Evolutionary conservation across 2,888 invertebrate species (phyloP).

Genomic region (Dioctria rufipes): DNA sequence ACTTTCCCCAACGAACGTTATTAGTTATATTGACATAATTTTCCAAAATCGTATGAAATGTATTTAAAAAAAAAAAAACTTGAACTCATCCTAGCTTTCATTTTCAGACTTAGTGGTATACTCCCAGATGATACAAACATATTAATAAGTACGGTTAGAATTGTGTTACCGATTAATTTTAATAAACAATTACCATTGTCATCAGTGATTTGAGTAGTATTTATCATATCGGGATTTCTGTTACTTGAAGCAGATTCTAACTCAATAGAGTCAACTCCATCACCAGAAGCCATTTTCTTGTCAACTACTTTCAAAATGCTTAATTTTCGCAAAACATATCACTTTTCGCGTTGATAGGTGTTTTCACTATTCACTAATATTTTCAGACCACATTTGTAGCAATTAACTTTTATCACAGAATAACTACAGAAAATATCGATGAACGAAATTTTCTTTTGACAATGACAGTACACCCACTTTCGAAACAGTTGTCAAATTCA

Average conservation of each 20-base stretch:
- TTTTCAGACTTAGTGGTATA: too few species aligned
- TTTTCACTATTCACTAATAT: constrained; percentile 26
- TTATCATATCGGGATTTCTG: constrained; percentile 38
- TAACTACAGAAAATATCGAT: constrained; percentile 22
- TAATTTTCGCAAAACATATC: constrained; percentile 29
- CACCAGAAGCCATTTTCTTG: constrained; percentile 83
- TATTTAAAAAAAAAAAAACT: too few species aligned
- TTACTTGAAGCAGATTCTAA: constrained; percentile 74
- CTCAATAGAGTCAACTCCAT: constrained; percentile 83
- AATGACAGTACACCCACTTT: constrained; percentile 49
- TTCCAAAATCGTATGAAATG: too few species aligned
- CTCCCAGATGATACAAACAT: too few species aligned
- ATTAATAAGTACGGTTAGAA: too few species aligned
- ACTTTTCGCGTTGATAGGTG: constrained; percentile 8
- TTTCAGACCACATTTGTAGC: constrained; percentile 32
- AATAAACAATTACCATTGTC: constrained; percentile 53
- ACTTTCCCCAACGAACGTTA: too few species aligned
- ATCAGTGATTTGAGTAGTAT: constrained; percentile 55
- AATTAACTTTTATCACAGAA: constrained; percentile 28
- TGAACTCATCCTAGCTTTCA: too few species aligned
- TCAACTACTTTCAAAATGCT: constrained; percentile 8
- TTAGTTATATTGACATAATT: too few species aligned
- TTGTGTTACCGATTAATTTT: too few species aligned
- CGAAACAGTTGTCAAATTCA: background rate
- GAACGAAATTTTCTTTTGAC: constrained; percentile 41